Conservation (phyloP, 2,888 invertebrate species). For the Pegoplata infirma region DNA sequence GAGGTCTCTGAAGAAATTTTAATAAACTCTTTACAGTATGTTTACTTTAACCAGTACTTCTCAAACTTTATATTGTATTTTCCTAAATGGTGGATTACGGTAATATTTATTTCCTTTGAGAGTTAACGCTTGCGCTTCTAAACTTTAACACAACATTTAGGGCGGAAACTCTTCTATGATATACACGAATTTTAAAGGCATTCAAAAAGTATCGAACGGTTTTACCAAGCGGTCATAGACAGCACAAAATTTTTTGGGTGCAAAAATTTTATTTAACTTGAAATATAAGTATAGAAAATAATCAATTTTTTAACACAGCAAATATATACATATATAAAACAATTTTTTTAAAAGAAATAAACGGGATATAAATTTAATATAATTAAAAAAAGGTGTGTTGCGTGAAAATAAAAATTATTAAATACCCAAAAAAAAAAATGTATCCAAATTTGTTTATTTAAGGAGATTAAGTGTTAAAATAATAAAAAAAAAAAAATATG, state of each 20-base stretch:
- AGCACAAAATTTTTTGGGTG: conserved; percentile 39
- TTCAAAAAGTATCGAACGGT: conserved; percentile 74
- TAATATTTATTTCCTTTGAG: conserved; percentile 1
- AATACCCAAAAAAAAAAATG: background rate
- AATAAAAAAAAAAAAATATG: background rate
- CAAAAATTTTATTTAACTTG: conserved; percentile 34
- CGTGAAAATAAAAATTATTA: background rate
- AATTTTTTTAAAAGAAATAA: conserved; percentile 25
- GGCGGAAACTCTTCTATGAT: conserved; percentile 77
- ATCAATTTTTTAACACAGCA: conserved; percentile 16
- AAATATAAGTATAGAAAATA: conserved; percentile 34
- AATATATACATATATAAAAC: conserved; percentile 7
- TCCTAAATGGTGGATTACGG: conserved; percentile 29
- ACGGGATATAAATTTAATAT: background rate
- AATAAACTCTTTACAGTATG: too few relatives aligned
- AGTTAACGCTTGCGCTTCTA: conserved; percentile 58
- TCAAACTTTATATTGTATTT: conserved; percentile 5
- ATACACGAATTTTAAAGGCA: conserved; percentile 75
- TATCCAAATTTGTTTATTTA: background rate
- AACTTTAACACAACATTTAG: conserved; percentile 64
- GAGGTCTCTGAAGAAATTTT: background rate
- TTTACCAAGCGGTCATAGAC: conserved; percentile 71
- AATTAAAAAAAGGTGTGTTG: background rate
- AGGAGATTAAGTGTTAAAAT: background rate
- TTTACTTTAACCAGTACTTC: background rate